Evolutionary conservation across 2,888 invertebrate genomes (phyloP), one percentile per base, ranked within the genome.

Genomic region (Tinea semifulvella): DNA sequence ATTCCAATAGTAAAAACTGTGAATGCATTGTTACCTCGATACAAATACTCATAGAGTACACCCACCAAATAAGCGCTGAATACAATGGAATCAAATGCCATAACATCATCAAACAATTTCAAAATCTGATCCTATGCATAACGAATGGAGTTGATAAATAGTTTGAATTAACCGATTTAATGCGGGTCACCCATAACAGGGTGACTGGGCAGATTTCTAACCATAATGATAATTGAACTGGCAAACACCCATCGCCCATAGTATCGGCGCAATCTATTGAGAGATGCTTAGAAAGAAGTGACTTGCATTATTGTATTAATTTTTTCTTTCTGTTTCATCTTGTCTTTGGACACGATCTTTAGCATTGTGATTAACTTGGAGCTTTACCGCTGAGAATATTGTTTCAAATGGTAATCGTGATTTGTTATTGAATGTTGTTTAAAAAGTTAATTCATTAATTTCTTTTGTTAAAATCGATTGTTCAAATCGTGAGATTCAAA

Each of bases 161-260:
- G 75, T 77, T 76, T 71, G 75, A 79, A 80, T 79, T 79, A 76
- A 80, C 80, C 79, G 79, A 80, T 80, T 77, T 77, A 79, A 79
- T 79, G 75, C 80, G 80, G 80, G 80, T 80, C 80, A 79, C 76
- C 75, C 76, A 73, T 66, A 70, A 65, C 68, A 75, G 56, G 63
- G 70, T 80, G 80, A 80, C 70, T 72, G 58, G 66, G 57, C 77
- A 57, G 60, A 64, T 68, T 64, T 66, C 61, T 54, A 53, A 61
- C 67, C 63, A 67, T 79, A 77, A 80, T 80, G 77, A 79, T 80
- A 80, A 80, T 80, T 80, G 80, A 72, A 79, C 80, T 77, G 75
- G 77, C 80, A 80, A 80, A 80, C 80, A 80, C 80, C 77, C 74
- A 75, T 71, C 52, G 58, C 61, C 66, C 63, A 68, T 44, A 42